A percentile compares a stretch with the other conserved stretches of the same genome.
phyloP scores from a whole-genome alignment of 2,888 invertebrate species.

The Lasioglossum oenotherae region DNA sequence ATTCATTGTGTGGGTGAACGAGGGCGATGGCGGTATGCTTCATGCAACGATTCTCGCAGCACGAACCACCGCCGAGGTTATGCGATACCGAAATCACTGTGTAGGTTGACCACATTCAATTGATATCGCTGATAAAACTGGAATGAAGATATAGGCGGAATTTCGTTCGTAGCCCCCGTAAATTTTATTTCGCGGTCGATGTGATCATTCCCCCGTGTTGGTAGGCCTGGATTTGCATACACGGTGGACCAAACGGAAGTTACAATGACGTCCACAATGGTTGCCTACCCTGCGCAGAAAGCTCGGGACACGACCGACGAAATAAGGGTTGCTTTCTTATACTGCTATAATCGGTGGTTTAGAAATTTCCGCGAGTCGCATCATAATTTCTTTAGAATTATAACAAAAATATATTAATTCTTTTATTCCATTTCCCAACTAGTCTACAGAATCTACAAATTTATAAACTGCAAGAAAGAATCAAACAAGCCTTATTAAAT shows the following conservation, averaged over 20 bases:
- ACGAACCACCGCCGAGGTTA: conserved; percentile 43
- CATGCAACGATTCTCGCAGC: conserved; percentile 45
- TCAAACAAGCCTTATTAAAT: neutral
- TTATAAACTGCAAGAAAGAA: neutral
- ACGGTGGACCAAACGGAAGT: neutral
- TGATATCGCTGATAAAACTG: conserved; percentile 51
- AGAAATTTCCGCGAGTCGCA: neutral
- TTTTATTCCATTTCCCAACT: neutral
- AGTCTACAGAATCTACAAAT: neutral
- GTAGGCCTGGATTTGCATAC: neutral
- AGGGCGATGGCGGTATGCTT: conserved; percentile 32
- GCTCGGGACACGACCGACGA: neutral
- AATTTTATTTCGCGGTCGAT: conserved; percentile 26
- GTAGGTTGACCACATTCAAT: conserved; percentile 53
- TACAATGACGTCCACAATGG: neutral
- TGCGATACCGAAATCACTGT: conserved; percentile 50
- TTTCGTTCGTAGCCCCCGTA: conserved; percentile 20
- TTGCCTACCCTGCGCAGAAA: neutral
- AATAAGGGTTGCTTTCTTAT: neutral
- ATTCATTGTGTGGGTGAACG: conserved; percentile 37
- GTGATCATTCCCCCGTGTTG: neutral
- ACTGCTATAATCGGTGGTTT: neutral
- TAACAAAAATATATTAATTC: neutral
- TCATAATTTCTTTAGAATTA: neutral
- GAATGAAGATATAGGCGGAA: conserved; percentile 39